These are phyloP conservation scores for Brachionus sp. DNA, from an alignment of 1,140 invertebrate genomes.

Conservation along the genomic window DNA sequence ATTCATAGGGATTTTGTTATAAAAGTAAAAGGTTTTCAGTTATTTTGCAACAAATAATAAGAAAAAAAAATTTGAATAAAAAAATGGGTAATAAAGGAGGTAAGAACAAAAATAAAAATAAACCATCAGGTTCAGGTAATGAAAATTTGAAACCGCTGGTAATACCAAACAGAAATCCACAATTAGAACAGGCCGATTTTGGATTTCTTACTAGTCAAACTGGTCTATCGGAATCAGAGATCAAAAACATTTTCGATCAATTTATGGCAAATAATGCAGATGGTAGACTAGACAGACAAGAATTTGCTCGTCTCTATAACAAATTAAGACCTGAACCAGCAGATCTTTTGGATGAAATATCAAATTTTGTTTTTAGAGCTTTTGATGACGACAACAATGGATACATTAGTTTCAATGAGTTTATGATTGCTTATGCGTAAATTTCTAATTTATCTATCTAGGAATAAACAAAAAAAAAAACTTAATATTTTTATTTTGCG, in stretches of 20 bases:
- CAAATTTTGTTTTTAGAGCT: neutral
- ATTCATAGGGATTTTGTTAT: neutral
- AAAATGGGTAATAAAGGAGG: conserved; percentile 11
- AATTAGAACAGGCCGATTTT: neutral
- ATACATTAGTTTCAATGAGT: conserved; percentile 3
- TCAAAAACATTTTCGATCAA: neutral
- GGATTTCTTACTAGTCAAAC: neutral
- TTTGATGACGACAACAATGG: conserved; percentile 26
- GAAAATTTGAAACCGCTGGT: neutral
- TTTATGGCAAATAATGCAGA: conserved; percentile 23
- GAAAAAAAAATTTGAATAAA: neutral
- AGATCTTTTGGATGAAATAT: conserved; percentile 17
- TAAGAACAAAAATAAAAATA: neutral
- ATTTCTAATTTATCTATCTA: neutral
- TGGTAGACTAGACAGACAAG: neutral
- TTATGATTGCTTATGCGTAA: neutral
- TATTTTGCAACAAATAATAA: neutral
- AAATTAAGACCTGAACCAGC: neutral
- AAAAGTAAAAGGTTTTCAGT: neutral
- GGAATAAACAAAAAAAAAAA: too few relatives aligned
- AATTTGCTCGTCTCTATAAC: neutral
- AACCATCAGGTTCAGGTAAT: neutral
- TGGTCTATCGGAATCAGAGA: neutral
- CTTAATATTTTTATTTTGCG: neutral
- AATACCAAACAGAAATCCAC: neutral